Evolutionary conservation across 1,140 invertebrate genomes (phyloP).

Genomic region (Cotesia chilonis): DNA sequence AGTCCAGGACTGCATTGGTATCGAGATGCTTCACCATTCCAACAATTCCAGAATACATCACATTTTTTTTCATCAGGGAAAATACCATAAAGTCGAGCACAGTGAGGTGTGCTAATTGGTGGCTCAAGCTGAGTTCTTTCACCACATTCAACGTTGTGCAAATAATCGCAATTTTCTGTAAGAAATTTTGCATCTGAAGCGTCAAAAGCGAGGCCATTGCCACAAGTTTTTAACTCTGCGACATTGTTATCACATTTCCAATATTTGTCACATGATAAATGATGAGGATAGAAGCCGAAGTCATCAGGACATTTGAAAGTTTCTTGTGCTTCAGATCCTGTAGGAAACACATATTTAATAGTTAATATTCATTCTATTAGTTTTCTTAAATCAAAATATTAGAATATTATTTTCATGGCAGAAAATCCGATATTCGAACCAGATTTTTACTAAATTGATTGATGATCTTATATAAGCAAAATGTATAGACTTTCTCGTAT

Average conservation of each 20-base stretch:
- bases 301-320: slow-evolving; percentile 93
- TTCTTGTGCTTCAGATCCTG: slow-evolving; percentile 76
- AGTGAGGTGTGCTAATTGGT: slow-evolving; percentile 85
- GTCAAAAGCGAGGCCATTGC: slow-evolving; percentile 93
- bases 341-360: slow-evolving; percentile 49
- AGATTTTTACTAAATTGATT: neutral
- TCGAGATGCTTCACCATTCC: slow-evolving; percentile 91
- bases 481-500: slow-evolving; percentile 25
- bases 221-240: slow-evolving; percentile 90
- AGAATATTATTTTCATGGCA: neutral
- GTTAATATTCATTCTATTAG: neutral
- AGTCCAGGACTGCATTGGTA: slow-evolving; percentile 94
- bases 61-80: slow-evolving; percentile 89
- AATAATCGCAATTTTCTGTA: slow-evolving; percentile 94
- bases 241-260: slow-evolving; percentile 93
- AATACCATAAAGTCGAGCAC: slow-evolving; percentile 88
- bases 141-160: slow-evolving; percentile 94
- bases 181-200: slow-evolving; percentile 86
- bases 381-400: neutral
- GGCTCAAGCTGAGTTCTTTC: slow-evolving; percentile 87
- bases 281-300: slow-evolving; percentile 93
- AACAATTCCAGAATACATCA: slow-evolving; percentile 95
- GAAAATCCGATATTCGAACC: neutral
- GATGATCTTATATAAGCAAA: slow-evolving; percentile 10
- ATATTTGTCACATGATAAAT: slow-evolving; percentile 91